Evolutionary conservation across 2,113 vertebrate species (phyloP).

Genomic region (Sitta europaea): DNA sequence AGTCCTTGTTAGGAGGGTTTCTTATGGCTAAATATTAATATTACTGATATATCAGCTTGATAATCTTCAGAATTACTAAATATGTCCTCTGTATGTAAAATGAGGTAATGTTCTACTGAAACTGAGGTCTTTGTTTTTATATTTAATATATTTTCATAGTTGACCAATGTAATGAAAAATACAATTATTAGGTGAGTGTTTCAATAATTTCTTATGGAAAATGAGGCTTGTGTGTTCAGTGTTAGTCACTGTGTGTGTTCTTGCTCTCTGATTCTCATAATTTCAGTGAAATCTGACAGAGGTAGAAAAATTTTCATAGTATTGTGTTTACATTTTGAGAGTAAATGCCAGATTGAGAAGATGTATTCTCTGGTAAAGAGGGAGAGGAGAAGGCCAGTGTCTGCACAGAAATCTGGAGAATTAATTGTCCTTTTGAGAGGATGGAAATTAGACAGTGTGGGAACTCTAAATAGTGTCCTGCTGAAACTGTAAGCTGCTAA

Average conservation of each 20-base stretch:
- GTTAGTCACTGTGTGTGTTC: background rate
- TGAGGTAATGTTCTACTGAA: background rate
- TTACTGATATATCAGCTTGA: background rate
- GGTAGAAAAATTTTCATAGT: background rate
- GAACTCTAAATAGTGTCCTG: background rate
- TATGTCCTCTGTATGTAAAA: fast-evolving
- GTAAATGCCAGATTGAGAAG: background rate
- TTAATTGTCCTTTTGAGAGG: background rate
- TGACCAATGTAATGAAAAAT: background rate
- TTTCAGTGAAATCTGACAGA: background rate
- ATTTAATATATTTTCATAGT: background rate
- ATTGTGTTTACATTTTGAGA: background rate
- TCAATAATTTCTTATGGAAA: background rate
- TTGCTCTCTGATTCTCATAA: background rate
- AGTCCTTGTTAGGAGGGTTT: background rate
- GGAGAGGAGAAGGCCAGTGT: background rate
- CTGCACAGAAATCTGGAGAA: background rate
- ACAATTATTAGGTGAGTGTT: background rate
- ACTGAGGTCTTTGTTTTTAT: fast-evolving
- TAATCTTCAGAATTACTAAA: background rate
- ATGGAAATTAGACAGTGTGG: background rate
- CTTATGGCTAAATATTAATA: background rate
- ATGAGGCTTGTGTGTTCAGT: background rate
- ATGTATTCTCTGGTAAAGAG: background rate
- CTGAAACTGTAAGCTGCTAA: background rate